These are phyloP conservation scores for Eilema depressum DNA, from an alignment of 2,888 invertebrate genomes.

Conservation along the genomic window DNA sequence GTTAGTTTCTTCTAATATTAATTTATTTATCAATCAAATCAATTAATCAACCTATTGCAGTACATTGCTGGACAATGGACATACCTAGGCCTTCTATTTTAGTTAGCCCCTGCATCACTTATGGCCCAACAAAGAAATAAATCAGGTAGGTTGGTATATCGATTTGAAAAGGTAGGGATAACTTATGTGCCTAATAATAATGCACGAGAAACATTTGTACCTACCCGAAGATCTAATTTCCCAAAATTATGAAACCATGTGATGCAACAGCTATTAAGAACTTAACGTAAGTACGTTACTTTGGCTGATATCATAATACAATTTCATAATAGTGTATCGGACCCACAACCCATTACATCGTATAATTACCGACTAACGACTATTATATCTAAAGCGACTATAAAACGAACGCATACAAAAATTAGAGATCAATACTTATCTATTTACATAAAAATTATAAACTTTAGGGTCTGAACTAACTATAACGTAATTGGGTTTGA, in stretches of 20 bases:
- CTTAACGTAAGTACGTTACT: conserved; percentile 25
- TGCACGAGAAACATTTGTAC: no score
- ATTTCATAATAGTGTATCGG: conserved; percentile 48
- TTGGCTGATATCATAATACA: conserved; percentile 34
- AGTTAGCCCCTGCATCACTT: no score
- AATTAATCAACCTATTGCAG: no score
- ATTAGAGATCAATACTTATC: conserved; percentile 42
- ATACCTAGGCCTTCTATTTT: no score
- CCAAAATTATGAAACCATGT: conserved; percentile 12
- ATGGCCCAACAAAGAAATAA: no score
- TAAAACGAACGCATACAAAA: conserved; percentile 47
- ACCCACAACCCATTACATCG: conserved; percentile 30
- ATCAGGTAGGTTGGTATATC: no score
- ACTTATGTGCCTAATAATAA: no score
- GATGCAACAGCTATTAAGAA: conserved; percentile 37
- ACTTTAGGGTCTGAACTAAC: conserved; percentile 26
- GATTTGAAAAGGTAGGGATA: no score
- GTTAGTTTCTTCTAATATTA: no score
- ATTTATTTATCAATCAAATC: no score
- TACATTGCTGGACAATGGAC: no score
- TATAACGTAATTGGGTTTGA: conserved; percentile 16
- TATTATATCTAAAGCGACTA: conserved; percentile 28
- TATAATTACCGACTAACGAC: conserved; percentile 50
- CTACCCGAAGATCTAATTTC: not conserved
- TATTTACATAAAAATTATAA: conserved; percentile 45